Base-by-base conservation (phyloP, 2,797 vertebrate genomes). In the Nyctibius grandis region DNA sequence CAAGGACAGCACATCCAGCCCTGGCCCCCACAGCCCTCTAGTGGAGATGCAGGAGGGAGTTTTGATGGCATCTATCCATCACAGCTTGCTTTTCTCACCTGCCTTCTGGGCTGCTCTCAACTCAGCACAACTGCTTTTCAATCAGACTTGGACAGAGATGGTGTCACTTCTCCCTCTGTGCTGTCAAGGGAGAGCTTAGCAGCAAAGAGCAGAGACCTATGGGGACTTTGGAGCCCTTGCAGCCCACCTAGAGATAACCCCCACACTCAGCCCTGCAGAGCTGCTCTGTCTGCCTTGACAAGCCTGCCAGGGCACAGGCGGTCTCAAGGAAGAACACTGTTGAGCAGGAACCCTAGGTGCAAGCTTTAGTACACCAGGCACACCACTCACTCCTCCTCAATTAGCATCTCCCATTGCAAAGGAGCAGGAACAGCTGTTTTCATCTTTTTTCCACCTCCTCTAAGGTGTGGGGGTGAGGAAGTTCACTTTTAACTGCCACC, bases 21-120 rank as follows among this genome's bases (percentile, higher is more conserved):
- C 85, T 34, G 0, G 57, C 64, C 7, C 0, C 12, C 61, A 47
- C 31, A 22, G 93, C 83, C 94, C 93, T 89, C 90, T 84, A 90
- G 83, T 26, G 88, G 90, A 61, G 73, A 73, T 63, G 80, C 77
- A 81, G 72, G 72, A 88, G 38, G 26, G 59, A 89, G 23, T 15
- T 72, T 9, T 42, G n/a, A 34, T 23, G 34, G 42, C 65, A 70
- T 45, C 44, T 73, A 72, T 17, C 53, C 56, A 60, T 16, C 8
- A 1, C 5, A 6, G 38, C 60, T 75, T 85, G 33, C 15, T 69
- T 44, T 44, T 51, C 64, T 65, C 68, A 85, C 14, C 51, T 56
- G 40, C 60, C 72, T 89, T 70, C 79, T 56, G 15, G 10, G 51
- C 68, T 31, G n/a, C 53, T 57, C 72, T 83, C 67, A 82, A 8